These are phyloP conservation scores for Caenorhabditis sp. DNA, from an alignment of 2,888 invertebrate species.

Conservation along the genomic window DNA sequence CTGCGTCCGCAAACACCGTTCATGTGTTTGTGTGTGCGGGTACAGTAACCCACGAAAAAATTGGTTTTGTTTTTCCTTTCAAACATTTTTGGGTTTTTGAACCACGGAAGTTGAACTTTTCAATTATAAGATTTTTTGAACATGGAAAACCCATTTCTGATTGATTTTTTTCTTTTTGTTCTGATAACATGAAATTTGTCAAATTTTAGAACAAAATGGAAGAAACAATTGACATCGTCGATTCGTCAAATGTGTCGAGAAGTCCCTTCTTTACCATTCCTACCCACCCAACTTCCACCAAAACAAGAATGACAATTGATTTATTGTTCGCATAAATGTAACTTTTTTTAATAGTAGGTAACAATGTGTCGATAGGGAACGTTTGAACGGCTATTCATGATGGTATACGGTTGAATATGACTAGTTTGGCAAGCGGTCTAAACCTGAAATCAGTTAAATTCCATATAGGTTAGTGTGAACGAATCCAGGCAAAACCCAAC, in stretches of 20 bases:
- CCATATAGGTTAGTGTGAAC: background rate
- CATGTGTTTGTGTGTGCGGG: no score
- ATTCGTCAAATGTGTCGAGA: slow-evolving; percentile 88
- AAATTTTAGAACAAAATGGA: slow-evolving; percentile 38
- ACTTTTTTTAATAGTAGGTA: slow-evolving; percentile 31
- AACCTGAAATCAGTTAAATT: slow-evolving; percentile 28
- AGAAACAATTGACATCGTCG: slow-evolving; percentile 90
- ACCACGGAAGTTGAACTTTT: no score
- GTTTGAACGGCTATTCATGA: slow-evolving; percentile 24
- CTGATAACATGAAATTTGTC: no score
- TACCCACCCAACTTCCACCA: background rate
- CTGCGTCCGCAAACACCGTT: no score
- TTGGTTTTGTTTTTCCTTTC: no score
- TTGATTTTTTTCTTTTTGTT: no score
- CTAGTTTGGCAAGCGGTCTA: slow-evolving; percentile 11
- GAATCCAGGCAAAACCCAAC: background rate
- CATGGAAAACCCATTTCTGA: no score
- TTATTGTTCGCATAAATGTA: background rate
- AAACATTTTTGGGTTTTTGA: no score
- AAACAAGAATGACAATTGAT: background rate
- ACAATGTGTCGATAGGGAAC: slow-evolving; percentile 42
- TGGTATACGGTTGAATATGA: slow-evolving; percentile 20
- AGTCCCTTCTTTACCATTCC: slow-evolving; percentile 11
- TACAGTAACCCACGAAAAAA: no score
- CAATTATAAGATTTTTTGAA: no score